phyloP scores from a whole-genome alignment of 2,797 vertebrate genomes.

The Sebastes trivittatus region DNA sequence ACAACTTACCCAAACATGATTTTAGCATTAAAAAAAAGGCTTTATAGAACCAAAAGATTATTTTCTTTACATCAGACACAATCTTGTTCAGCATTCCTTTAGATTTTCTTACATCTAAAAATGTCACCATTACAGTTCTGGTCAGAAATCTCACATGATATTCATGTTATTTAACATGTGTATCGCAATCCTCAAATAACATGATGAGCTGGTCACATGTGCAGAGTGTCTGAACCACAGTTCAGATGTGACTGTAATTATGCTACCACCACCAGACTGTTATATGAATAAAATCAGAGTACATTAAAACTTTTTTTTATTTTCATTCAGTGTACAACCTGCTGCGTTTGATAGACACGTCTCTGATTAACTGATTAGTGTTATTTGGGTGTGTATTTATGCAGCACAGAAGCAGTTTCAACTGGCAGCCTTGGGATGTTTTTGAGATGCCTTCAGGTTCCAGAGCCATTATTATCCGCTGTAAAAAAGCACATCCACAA shows the following conservation, averaged over 20 bases:
- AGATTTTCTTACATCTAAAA: neutral
- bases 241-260: neutral
- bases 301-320: neutral
- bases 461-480: conserved; percentile 41
- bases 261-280: neutral
- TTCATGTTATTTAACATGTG: neutral
- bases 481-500: conserved; percentile 43
- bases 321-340: neutral
- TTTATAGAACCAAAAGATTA: too few relatives aligned
- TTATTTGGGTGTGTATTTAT: neutral
- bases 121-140: neutral
- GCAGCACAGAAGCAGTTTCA: conserved; percentile 6
- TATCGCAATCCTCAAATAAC: neutral
- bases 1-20: too few relatives aligned
- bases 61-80: neutral
- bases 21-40: too few relatives aligned
- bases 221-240: neutral
- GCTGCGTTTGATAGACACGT: neutral
- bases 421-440: conserved; percentile 5
- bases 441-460: conserved; percentile 49
- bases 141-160: neutral
- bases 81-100: neutral
- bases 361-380: neutral
- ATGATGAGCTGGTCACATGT: neutral
- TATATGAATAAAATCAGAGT: neutral